Percentiles rank a stretch among this genome's conserved stretches.
These are phyloP conservation scores for Operophtera brumata DNA, from an alignment of 2,888 invertebrate genomes.

Conservation along the genomic window DNA sequence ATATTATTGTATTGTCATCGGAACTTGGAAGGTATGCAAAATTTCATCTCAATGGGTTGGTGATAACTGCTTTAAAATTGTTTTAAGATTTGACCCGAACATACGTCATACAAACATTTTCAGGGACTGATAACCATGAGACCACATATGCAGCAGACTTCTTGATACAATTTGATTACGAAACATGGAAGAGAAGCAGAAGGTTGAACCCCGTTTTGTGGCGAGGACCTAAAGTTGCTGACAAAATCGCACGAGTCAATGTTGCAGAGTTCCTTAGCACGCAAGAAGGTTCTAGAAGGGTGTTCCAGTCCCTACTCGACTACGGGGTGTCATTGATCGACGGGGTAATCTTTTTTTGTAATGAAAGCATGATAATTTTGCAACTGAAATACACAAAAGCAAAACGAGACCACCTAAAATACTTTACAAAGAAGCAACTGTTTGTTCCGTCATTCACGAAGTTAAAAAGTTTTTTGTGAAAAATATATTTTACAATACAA, in stretches of 20 bases:
- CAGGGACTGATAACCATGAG: constrained; percentile 82
- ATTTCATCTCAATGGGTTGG: too few relatives aligned
- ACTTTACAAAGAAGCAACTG: too few relatives aligned
- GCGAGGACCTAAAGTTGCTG: constrained; percentile 63
- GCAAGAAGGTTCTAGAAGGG: constrained; percentile 59
- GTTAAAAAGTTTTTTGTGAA: too few relatives aligned
- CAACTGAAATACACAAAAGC: too few relatives aligned
- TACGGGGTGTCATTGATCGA: constrained; percentile 76
- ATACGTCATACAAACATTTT: neutral
- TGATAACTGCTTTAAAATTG: too few relatives aligned
- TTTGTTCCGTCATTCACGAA: too few relatives aligned
- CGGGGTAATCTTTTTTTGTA: constrained; percentile 50
- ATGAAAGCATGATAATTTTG: too few relatives aligned
- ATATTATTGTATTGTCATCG: too few relatives aligned
- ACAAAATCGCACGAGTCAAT: constrained; percentile 60
- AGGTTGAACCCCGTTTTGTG: constrained; percentile 64
- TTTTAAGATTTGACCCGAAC: too few relatives aligned
- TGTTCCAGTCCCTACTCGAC: constrained; percentile 76
- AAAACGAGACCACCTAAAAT: too few relatives aligned
- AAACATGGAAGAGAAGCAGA: constrained; percentile 54
- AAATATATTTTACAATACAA: too few relatives aligned
- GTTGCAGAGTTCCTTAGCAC: constrained; percentile 72
- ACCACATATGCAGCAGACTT: constrained; percentile 75
- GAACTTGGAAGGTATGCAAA: too few relatives aligned
- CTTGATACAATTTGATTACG: constrained; percentile 60